Base-by-base conservation (phyloP, 2,888 invertebrate genomes). In the Drosophila nr. perissopoda region DNA sequence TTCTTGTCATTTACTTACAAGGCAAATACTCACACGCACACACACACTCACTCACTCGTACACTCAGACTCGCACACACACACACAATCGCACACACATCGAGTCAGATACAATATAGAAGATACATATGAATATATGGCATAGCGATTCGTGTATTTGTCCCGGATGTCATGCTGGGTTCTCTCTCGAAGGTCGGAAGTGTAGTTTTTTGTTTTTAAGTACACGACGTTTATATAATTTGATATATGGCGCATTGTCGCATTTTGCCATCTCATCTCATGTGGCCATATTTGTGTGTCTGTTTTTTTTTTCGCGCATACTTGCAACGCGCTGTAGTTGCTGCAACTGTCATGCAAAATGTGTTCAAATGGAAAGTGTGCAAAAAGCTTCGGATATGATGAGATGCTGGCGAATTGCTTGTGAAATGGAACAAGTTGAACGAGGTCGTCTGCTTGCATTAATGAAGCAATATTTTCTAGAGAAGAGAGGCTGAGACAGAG, bases 171-270 rank as follows among this genome's bases (percentile, higher is more conserved):
- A 86, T 90, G 87, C 90, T 88, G 87, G 74, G 80, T 58, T 69
- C 69, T 69, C 75, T 60, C 76, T 60, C 78, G 90, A 88, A 87
- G 87, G 90, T 87, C 87, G 90, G 83, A 87, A 88, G 86, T 83
- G 79, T 88, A 85, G 81, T 88, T 56, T 27, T 36, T 27, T 27
- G 27, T 88, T 90, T 80, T 87, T 77, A 82, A 85, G 89, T 85
- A 84, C 87, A 89, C 82, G 84, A 89, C 82, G 89, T 83, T 89
- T 89, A 89, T 84, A 85, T 89, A 82, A 85, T 85, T 89, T 86
- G 87, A 89, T 89, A 86, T 86, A 87, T 84, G 82, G 82, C 70
- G 76, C 82, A 87, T 85, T 89, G 89, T 85, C 89, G 85, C 25
- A 45, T 45, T 84, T 78, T 88, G 83, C 81, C 89, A 78, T 83